phyloP scores from a whole-genome alignment of 2,797 vertebrate species.

The Nannoperca obscura region DNA sequence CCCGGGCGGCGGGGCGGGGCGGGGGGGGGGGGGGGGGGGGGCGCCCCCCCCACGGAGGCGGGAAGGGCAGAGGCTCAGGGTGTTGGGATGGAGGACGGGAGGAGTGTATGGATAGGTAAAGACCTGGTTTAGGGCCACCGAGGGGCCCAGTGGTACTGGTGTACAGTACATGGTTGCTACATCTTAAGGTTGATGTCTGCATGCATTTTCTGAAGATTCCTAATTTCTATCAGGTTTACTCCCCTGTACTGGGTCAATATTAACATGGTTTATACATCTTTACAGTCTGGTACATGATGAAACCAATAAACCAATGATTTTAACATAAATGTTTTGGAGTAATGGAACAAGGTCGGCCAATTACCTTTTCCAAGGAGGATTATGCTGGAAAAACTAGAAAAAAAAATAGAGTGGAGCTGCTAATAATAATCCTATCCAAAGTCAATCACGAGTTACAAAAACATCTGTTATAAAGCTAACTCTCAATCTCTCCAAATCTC shows the following conservation, averaged over 20 bases:
- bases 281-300: conserved; percentile 29
- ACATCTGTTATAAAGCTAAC: conserved; percentile 76
- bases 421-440: conserved; percentile 73
- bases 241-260: conserved; percentile 1
- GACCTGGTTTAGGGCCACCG: conserved; percentile 37
- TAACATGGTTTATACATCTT: conserved; percentile 33
- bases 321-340: conserved; percentile 53
- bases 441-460: conserved; percentile 73
- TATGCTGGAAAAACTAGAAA: conserved; percentile 43
- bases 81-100: conserved; percentile 66
- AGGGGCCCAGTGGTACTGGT: conserved; percentile 28
- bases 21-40: too few relatives aligned
- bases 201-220: conserved; percentile 12
- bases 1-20: too few relatives aligned
- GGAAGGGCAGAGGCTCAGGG: conserved; percentile 64
- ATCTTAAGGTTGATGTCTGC: conserved; percentile 13
- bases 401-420: conserved; percentile 47
- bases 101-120: conserved; percentile 65
- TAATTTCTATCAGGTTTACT: background rate
- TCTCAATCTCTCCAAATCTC: conserved; percentile 69
- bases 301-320: conserved; percentile 48
- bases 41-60: too few relatives aligned
- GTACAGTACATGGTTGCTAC: conserved; percentile 4
- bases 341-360: conserved; percentile 60
- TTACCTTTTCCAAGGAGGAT: conserved; percentile 65